Evolutionary conservation across 2,113 vertebrate species (phyloP).

Genomic region (Apeltes quadracus): DNA sequence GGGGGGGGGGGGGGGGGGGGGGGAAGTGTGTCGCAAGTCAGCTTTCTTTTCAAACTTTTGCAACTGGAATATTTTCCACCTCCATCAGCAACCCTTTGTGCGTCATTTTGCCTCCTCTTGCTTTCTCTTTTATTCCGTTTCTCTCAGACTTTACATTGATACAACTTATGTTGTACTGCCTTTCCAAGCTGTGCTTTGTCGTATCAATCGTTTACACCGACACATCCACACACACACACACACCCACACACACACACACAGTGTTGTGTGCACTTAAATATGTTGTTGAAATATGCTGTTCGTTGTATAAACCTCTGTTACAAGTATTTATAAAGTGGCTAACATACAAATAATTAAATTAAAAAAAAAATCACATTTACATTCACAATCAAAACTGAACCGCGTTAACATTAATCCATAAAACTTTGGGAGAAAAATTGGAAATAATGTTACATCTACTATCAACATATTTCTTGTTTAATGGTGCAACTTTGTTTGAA

Average conservation of each 20-base stretch:
- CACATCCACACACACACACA: slow-evolving; percentile 27
- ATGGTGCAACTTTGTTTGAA: background rate
- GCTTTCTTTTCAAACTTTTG: slow-evolving; percentile 7
- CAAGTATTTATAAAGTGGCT: background rate
- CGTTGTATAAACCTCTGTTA: background rate
- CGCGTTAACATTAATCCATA: background rate
- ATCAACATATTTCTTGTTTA: background rate
- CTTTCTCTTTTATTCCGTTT: background rate
- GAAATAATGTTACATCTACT: background rate
- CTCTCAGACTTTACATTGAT: slow-evolving; percentile 39
- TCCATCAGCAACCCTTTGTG: slow-evolving; percentile 2
- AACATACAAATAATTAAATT: background rate
- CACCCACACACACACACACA: slow-evolving; percentile 58
- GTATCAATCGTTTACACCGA: slow-evolving; percentile 74
- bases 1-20: too few relatives aligned
- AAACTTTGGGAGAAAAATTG: background rate
- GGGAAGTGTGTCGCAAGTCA: background rate
- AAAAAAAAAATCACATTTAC: background rate
- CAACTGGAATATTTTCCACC: background rate
- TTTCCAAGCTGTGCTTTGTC: slow-evolving; percentile 55
- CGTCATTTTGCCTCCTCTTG: background rate
- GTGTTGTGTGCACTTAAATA: slow-evolving; percentile 29
- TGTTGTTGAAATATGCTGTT: background rate
- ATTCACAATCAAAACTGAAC: background rate
- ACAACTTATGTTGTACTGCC: slow-evolving; percentile 57